Evolutionary conservation across 1,140 invertebrate genomes (phyloP), one percentile per base, ranked within the genome.

Genomic region (Limonius californicus): DNA sequence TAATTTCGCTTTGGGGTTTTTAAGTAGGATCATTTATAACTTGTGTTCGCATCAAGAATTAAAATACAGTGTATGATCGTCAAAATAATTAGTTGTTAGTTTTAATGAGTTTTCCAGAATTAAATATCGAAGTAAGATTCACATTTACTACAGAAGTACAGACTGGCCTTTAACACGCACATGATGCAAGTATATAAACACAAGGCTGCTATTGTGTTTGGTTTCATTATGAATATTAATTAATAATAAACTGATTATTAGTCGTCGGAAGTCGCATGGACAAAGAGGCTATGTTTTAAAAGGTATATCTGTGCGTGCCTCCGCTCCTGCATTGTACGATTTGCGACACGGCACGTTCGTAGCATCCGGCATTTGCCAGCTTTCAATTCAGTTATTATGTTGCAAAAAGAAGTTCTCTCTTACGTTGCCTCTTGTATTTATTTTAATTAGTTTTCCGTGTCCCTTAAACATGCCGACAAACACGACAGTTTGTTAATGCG

Each of bases 191-290:
- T n/a, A 39, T 39, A 39, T 39, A 39, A 39, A 39, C 35, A 39
- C 35, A 39, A 39, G n/a, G 35, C 35, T 39, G 35, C n/a, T 39
- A 39, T 39, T 39, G 35, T 39, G 35, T 39, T 39, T 39, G 35
- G 35, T 12, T 39, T 39, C 35, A 39, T 39, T 39, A 39, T 39
- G 35, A 39, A 39, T 39, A 39, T 39, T 39, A 39, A 39, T 39
- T 39, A 39, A 39, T 39, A 39, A 39, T 39, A 39, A 39, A 39
- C 8, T 39, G 35, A 39, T 39, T 39, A 39, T 39, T 39, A 39
- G 35, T 39, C 35, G 35, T 39, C 35, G 35, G 35, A 39, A 39
- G 35, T 39, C 35, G n/a, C n/a, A 12, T 39, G 35, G 35, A 39
- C 35, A 39, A 39, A 39, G 35, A 39, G 35, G 35, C 35, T 39